phyloP scores from a whole-genome alignment of 2,888 invertebrate genomes.

The Drosophila rellima region DNA sequence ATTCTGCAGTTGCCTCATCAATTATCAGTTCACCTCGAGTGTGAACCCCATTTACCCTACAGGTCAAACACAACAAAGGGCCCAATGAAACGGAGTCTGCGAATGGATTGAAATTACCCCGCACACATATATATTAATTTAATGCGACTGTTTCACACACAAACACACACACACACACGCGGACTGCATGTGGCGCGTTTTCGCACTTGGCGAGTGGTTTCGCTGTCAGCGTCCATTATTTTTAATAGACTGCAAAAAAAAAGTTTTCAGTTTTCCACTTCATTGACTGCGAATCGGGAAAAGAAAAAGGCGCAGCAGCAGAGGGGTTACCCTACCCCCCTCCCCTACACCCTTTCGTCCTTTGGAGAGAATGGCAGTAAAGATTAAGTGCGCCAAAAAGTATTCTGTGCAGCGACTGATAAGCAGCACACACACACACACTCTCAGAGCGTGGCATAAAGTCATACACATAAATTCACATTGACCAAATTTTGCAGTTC shows the following conservation, averaged over 20 bases:
- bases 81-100: constrained; percentile 54
- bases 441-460: constrained; percentile 54
- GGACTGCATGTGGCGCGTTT: constrained; percentile 59
- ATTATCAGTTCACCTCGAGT: constrained; percentile 3
- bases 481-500: constrained; percentile 47
- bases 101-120: constrained; percentile 57
- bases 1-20: not conserved
- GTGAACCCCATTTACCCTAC: constrained; percentile 7
- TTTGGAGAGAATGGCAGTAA: constrained; percentile 34
- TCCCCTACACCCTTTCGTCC: not conserved
- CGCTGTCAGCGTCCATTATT: constrained; percentile 74
- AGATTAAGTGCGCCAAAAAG: constrained; percentile 78
- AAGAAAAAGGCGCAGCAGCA: constrained; percentile 50
- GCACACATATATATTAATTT: constrained; percentile 58
- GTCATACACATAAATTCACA: constrained; percentile 73
- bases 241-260: constrained; percentile 78
- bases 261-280: constrained; percentile 81
- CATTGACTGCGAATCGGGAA: constrained; percentile 76
- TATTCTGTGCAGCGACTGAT: constrained; percentile 73
- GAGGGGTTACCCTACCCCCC: constrained; percentile 13
- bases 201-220: constrained; percentile 60
- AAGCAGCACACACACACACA: constrained; percentile 49
- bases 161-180: constrained; percentile 15
- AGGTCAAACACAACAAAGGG: constrained; percentile 39
- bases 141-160: constrained; percentile 58